Evolutionary conservation across 2,797 vertebrate species (phyloP).

Genomic region (Acanthornis magna): DNA sequence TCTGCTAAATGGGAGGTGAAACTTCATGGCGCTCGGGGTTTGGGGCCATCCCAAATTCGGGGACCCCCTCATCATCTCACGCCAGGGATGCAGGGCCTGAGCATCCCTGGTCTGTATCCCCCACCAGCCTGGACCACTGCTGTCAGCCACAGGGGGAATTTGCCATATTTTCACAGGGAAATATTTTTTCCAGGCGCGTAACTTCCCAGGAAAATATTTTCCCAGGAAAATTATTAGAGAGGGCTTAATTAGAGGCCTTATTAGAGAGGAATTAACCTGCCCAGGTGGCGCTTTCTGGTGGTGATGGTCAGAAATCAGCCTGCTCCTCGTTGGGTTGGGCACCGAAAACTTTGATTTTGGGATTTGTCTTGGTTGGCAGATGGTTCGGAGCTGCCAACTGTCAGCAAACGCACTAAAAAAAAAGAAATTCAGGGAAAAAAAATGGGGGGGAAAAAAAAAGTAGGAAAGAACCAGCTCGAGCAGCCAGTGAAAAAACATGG

Average conservation of each 20-base stretch:
- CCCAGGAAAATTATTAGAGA: neutral
- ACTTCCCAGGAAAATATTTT: neutral
- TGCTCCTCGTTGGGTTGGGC: neutral
- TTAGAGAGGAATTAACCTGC: neutral
- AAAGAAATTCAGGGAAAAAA: neutral
- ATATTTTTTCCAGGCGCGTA: neutral
- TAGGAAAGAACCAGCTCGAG: neutral
- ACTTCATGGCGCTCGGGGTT: neutral
- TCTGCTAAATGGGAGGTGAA: constrained; percentile 75
- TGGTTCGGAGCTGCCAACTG: constrained; percentile 41
- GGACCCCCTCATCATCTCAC: neutral
- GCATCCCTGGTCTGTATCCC: neutral
- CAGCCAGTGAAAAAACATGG: neutral
- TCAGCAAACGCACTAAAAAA: constrained; percentile 2
- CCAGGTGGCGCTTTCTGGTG: neutral
- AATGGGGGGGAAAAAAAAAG: rapidly evolving
- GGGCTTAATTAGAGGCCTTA: neutral
- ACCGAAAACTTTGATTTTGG: neutral
- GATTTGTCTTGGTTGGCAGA: neutral
- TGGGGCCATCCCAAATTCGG: rapidly evolving
- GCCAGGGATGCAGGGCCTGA: neutral
- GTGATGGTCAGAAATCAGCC: neutral
- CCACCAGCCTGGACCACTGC: neutral
- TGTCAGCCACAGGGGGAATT: rapidly evolving
- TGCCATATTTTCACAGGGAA: neutral